phyloP scores from a whole-genome alignment of 2,113 vertebrate species.

The Xenopus tropicalis region DNA sequence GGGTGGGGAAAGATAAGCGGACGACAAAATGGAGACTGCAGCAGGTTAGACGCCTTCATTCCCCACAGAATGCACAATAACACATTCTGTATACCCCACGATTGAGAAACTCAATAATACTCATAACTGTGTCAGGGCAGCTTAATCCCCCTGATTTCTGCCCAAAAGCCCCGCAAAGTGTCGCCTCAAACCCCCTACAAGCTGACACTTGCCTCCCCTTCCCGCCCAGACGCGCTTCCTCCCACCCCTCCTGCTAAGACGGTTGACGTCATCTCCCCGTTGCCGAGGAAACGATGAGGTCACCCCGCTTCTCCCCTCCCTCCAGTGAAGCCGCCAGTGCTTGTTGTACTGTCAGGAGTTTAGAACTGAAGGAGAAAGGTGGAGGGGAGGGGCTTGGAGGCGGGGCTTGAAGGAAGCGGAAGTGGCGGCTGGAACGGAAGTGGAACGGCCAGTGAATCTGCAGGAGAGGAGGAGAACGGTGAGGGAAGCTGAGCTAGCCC shows the following conservation, averaged over 20 bases:
- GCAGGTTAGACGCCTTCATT: too few species aligned
- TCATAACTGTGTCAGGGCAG: too few species aligned
- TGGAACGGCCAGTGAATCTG: slow-evolving; percentile 40
- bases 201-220: slow-evolving; percentile 2
- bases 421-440: slow-evolving; percentile 42
- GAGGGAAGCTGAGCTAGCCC: slow-evolving; percentile 27
- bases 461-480: slow-evolving; percentile 18
- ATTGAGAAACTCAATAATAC: too few species aligned
- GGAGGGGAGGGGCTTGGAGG: neutral
- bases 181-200: neutral
- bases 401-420: slow-evolving; percentile 35
- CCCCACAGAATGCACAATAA: too few species aligned
- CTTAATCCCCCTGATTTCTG: too few species aligned
- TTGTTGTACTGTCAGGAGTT: neutral
- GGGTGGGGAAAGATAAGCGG: too few species aligned
- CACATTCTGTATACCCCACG: too few species aligned
- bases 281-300: slow-evolving; percentile 17
- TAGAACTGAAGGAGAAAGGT: neutral
- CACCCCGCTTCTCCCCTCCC: slow-evolving; percentile 2
- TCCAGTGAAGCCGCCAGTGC: slow-evolving; percentile 8
- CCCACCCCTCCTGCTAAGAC: slow-evolving; percentile 1
- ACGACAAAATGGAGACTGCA: too few species aligned
- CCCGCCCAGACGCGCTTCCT: slow-evolving; percentile 32
- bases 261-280: slow-evolving; percentile 30
- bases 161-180: too few species aligned